These are phyloP conservation scores for Drosophila cardini DNA, from an alignment of 1,140 invertebrate species.

Conservation along the genomic window DNA sequence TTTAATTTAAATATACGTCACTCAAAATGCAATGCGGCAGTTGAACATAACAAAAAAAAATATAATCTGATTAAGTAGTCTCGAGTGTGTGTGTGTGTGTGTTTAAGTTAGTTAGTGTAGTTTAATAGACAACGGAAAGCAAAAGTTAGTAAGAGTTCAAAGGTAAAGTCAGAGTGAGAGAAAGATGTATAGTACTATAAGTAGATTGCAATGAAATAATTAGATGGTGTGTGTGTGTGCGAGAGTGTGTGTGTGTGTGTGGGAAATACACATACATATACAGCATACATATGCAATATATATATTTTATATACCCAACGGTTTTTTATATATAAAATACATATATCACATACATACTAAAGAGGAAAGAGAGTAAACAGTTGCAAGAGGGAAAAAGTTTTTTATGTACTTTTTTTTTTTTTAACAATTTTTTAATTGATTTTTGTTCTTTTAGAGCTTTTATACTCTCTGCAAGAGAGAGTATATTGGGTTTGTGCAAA, in stretches of 20 bases:
- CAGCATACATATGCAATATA: constrained; percentile 70
- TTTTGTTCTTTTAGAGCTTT: constrained; percentile 26
- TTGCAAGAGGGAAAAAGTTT: constrained; percentile 75
- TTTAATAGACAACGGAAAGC: constrained; percentile 25
- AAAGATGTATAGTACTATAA: constrained; percentile 13
- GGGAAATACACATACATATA: constrained; percentile 80
- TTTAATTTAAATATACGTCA: constrained; percentile 23
- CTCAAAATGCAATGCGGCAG: constrained; percentile 47
- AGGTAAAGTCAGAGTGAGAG: constrained; percentile 15
- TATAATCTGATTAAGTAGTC: too few relatives aligned
- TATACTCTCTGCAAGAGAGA: too few relatives aligned
- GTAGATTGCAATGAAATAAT: constrained; percentile 25
- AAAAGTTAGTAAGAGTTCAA: constrained; percentile 12
- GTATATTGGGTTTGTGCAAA: too few relatives aligned
- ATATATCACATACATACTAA: constrained; percentile 65
- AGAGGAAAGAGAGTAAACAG: constrained; percentile 64
- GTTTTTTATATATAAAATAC: constrained; percentile 58
- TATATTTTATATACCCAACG: constrained; percentile 64
- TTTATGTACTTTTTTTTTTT: constrained; percentile 38
- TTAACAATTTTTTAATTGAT: constrained; percentile 35
- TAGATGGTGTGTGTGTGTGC: constrained; percentile 31
- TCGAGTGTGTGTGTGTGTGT: not conserved
- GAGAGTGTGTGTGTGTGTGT: constrained; percentile 7
- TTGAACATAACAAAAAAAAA: too few relatives aligned
- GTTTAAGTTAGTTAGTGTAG: constrained; percentile 19